Evolutionary conservation across 1,140 invertebrate genomes (phyloP).

Genomic region (Venustaconcha ellipsiformis): DNA sequence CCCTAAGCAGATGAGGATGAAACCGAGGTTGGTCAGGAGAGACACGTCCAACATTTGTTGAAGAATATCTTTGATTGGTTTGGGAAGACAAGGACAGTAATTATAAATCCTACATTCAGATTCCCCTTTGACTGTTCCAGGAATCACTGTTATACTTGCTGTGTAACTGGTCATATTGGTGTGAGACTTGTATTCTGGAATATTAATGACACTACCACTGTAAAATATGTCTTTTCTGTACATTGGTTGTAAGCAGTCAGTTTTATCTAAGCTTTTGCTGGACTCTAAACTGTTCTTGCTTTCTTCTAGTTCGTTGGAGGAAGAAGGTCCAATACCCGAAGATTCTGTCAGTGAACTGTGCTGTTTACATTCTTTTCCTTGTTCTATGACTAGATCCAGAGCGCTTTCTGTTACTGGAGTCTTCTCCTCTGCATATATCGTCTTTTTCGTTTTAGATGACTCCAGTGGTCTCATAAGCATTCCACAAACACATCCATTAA

Average conservation of each 20-base stretch:
- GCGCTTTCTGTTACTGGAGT: conserved; percentile 51
- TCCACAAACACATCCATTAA: conserved; percentile 95
- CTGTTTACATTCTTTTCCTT: conserved; percentile 40
- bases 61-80: conserved; percentile 74
- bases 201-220: conserved; percentile 91
- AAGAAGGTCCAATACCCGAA: conserved; percentile 23
- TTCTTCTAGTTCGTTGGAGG: conserved; percentile 39
- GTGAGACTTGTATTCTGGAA: conserved; percentile 90
- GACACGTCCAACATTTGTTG: conserved; percentile 92
- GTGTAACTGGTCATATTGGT: conserved; percentile 80
- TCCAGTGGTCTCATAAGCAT: conserved; percentile 90
- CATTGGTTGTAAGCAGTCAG: conserved; percentile 85
- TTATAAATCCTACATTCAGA: conserved; percentile 24
- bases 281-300: conserved; percentile 9
- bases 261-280: conserved; percentile 44
- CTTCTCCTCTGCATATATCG: conserved; percentile 69
- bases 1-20: conserved; percentile 83
- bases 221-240: conserved; percentile 99
- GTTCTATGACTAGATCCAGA: conserved; percentile 57
- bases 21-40: conserved; percentile 75
- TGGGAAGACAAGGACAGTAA: conserved; percentile 80
- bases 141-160: conserved; percentile 65
- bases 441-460: conserved; percentile 75
- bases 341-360: conserved; percentile 18
- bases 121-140: neutral